phyloP scores from a whole-genome alignment of 2,888 invertebrate genomes.

The Andrena minutula region DNA sequence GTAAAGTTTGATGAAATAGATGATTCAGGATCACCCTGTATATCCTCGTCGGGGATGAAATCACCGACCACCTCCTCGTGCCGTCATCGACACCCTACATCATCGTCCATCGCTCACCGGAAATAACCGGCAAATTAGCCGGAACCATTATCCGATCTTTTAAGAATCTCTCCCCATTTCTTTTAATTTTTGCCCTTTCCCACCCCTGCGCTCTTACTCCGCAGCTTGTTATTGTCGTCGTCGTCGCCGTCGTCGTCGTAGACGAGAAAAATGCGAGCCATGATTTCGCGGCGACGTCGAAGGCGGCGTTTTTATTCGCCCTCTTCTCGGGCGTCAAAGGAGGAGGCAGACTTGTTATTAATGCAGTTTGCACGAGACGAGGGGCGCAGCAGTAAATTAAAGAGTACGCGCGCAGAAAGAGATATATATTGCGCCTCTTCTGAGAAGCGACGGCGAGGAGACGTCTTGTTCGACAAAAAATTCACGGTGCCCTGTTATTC shows the following conservation, averaged over 20 bases:
- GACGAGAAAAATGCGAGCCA: slow-evolving; percentile 9
- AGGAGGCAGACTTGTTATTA: slow-evolving; percentile 42
- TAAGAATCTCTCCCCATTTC: not conserved
- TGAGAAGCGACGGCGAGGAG: not conserved
- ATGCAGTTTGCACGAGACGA: slow-evolving; percentile 37
- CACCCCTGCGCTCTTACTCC: too few species aligned
- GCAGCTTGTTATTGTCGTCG: slow-evolving; percentile 9
- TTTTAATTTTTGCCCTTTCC: not conserved
- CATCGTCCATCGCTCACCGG: slow-evolving; percentile 1
- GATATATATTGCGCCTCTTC: not conserved
- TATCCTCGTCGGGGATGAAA: slow-evolving; percentile 56
- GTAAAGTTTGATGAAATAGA: too few species aligned
- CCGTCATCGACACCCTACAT: slow-evolving; percentile 45
- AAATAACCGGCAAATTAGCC: slow-evolving; percentile 46
- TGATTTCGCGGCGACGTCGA: slow-evolving; percentile 22
- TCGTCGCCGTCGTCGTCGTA: not conserved
- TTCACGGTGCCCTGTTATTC: slow-evolving; percentile 8
- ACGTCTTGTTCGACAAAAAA: slow-evolving; percentile 32
- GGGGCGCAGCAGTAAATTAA: slow-evolving; percentile 39
- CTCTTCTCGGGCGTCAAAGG: slow-evolving; percentile 21
- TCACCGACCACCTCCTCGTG: slow-evolving; percentile 44
- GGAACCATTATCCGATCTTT: not conserved
- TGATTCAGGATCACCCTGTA: not conserved
- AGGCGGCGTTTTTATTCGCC: slow-evolving; percentile 22
- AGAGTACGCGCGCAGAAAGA: slow-evolving; percentile 11